A percentile compares a stretch with the other conserved stretches of the same genome.
phyloP scores from a whole-genome alignment of 1,140 invertebrate genomes.

The Megathymus violae region DNA sequence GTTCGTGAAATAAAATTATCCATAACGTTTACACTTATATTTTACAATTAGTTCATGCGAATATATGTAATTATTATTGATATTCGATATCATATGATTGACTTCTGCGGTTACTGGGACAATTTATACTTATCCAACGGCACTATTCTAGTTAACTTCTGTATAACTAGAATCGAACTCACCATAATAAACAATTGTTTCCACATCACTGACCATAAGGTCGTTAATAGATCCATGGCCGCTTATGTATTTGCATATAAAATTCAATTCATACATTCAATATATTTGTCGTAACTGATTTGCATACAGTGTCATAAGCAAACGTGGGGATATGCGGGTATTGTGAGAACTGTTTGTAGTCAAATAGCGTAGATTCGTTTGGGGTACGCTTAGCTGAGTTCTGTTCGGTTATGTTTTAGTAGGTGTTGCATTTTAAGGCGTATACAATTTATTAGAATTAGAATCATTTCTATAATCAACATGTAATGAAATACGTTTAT shows the following conservation, averaged over 20 bases:
- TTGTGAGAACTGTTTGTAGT: slow-evolving; percentile 24
- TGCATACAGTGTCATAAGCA: slow-evolving; percentile 31
- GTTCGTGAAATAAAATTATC: neutral
- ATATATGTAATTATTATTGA: too few relatives aligned
- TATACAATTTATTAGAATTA: too few relatives aligned
- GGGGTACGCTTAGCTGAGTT: neutral
- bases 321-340: slow-evolving; percentile 26
- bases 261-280: slow-evolving; percentile 27
- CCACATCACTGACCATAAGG: slow-evolving; percentile 19
- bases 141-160: neutral
- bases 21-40: neutral
- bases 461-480: too few relatives aligned
- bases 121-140: neutral
- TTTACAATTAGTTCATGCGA: neutral
- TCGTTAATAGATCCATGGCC: slow-evolving; percentile 7
- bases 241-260: slow-evolving; percentile 19
- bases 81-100: neutral
- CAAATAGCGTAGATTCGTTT: slow-evolving; percentile 14
- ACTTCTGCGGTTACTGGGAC: neutral
- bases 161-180: neutral
- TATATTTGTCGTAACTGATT: slow-evolving; percentile 21
- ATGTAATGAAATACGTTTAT: too few relatives aligned
- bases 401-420: too few relatives aligned
- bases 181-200: slow-evolving; percentile 2
- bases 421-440: too few relatives aligned